These are phyloP conservation scores for Cinclus cinclus DNA, from an alignment of 2,113 vertebrate species.

Conservation along the genomic window DNA sequence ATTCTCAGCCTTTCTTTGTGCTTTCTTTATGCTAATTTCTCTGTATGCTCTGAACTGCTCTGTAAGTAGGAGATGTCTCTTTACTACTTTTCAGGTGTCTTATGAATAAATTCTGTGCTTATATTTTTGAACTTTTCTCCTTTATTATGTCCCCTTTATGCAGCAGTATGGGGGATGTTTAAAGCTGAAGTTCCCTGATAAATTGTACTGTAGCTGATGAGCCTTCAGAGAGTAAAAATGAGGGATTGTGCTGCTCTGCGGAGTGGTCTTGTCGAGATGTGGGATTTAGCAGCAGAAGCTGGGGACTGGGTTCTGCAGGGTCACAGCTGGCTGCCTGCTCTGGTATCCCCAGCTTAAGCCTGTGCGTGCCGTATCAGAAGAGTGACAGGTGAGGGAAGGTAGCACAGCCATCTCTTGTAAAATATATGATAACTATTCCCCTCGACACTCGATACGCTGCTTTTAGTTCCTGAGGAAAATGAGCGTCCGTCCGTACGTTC, in stretches of 20 bases:
- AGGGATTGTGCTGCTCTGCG: neutral
- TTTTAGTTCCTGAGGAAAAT: slow-evolving; percentile 67
- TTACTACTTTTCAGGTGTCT: neutral
- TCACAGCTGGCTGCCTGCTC: slow-evolving; percentile 33
- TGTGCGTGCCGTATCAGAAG: slow-evolving; percentile 49
- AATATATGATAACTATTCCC: slow-evolving; percentile 54
- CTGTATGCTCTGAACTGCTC: neutral
- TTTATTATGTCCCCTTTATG: neutral
- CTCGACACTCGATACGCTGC: slow-evolving; percentile 51
- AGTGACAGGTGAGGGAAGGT: slow-evolving; percentile 75
- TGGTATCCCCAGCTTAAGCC: slow-evolving; percentile 52
- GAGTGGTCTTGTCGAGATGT: neutral
- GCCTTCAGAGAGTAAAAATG: neutral
- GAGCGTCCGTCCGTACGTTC: slow-evolving; percentile 29
- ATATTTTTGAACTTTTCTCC: neutral
- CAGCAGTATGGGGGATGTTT: neutral
- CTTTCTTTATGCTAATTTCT: neutral
- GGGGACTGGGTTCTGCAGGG: neutral
- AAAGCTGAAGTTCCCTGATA: neutral
- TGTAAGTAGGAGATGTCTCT: neutral
- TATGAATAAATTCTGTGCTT: neutral
- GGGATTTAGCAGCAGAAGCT: neutral
- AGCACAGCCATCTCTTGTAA: slow-evolving; percentile 16
- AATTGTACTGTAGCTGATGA: neutral
- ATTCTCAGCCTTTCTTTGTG: neutral